These are phyloP conservation scores for Spicauda simplicius DNA, from an alignment of 2,888 invertebrate genomes.

Conservation along the genomic window DNA sequence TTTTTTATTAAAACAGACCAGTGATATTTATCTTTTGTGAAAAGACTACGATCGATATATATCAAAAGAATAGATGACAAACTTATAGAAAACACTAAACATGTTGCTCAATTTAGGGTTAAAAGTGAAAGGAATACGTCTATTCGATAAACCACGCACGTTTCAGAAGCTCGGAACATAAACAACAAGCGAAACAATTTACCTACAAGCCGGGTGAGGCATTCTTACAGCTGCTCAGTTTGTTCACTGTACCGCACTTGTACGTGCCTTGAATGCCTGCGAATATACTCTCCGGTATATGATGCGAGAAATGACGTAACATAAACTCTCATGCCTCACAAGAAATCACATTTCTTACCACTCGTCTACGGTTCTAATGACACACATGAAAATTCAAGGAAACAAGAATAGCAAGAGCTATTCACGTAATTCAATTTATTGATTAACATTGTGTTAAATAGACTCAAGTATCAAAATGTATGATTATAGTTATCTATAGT, in stretches of 20 bases:
- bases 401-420: too few species aligned
- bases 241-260: slow-evolving; percentile 54
- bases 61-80: too few species aligned
- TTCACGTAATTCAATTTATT: too few species aligned
- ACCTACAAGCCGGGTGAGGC: slow-evolving; percentile 75
- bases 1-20: too few species aligned
- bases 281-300: slow-evolving; percentile 8
- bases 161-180: slow-evolving; percentile 76
- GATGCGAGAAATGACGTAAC: slow-evolving; percentile 4
- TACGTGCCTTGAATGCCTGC: slow-evolving; percentile 71
- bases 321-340: not conserved
- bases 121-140: not conserved
- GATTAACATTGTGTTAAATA: too few species aligned
- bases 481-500: too few species aligned
- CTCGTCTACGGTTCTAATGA: not conserved
- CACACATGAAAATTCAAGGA: too few species aligned
- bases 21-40: too few species aligned
- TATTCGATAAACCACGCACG: slow-evolving; percentile 68
- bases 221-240: slow-evolving; percentile 82
- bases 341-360: slow-evolving; percentile 1
- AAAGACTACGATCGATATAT: too few species aligned
- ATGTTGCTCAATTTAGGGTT: not conserved
- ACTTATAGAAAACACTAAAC: too few species aligned
- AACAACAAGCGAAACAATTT: slow-evolving; percentile 81
- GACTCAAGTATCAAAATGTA: too few species aligned